phyloP scores from a whole-genome alignment of 2,888 invertebrate genomes.

The Biston stratarius region DNA sequence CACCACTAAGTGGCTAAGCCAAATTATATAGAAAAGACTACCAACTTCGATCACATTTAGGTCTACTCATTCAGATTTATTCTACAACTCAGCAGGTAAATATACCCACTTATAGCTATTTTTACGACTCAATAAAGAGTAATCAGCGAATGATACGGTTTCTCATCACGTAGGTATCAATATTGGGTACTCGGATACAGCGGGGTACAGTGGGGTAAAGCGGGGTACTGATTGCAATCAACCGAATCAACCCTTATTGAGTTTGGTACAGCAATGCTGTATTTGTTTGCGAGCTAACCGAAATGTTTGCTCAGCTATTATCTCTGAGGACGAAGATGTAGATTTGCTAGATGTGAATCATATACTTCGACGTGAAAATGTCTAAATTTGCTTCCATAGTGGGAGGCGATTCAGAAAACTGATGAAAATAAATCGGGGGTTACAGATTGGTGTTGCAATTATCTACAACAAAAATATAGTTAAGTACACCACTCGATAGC shows the following conservation, averaged over 20 bases:
- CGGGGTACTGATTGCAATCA: constrained; percentile 80
- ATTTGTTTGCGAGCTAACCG: constrained; percentile 68
- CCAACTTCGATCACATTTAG: neutral
- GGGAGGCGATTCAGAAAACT: too few relatives aligned
- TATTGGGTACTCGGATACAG: constrained; percentile 21
- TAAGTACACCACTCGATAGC: too few relatives aligned
- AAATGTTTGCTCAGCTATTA: constrained; percentile 77
- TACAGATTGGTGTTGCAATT: too few relatives aligned
- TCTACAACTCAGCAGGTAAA: constrained; percentile 25
- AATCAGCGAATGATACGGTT: constrained; percentile 33
- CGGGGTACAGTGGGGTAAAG: constrained; percentile 11
- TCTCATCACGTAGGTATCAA: constrained; percentile 38
- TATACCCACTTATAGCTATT: constrained; percentile 11
- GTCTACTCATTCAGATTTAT: neutral
- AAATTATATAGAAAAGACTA: neutral
- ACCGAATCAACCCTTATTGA: constrained; percentile 78
- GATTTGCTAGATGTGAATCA: constrained; percentile 49
- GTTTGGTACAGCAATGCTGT: constrained; percentile 61
- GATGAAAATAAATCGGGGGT: too few relatives aligned
- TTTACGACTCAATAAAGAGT: constrained; percentile 36
- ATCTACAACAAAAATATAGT: too few relatives aligned
- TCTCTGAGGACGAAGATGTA: constrained; percentile 46
- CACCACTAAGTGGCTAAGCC: too few relatives aligned
- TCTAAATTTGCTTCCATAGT: too few relatives aligned
- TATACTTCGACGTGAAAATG: neutral